Evolutionary conservation across 1,140 invertebrate genomes (phyloP).

Genomic region (Listronotus bonariensis): DNA sequence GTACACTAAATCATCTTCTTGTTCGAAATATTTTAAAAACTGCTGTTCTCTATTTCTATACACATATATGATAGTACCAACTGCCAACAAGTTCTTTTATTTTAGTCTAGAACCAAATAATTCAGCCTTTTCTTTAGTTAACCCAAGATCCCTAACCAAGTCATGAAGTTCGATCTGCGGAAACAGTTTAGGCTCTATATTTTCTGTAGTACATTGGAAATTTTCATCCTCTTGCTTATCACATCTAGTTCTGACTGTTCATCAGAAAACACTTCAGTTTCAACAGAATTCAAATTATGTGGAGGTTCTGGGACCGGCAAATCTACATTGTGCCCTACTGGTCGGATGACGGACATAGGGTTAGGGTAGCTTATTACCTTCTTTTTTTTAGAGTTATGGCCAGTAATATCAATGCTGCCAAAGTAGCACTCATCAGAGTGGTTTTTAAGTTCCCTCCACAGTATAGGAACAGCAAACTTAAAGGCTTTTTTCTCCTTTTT

Average conservation of each 20-base stretch:
- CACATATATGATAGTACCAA: not conserved
- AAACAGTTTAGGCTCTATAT: not conserved
- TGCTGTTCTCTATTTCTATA: not conserved
- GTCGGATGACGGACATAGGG: not conserved
- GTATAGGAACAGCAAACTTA: not conserved
- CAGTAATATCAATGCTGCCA: not conserved
- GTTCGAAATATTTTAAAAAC: not conserved
- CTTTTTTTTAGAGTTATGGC: not conserved
- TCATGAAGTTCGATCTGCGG: not conserved
- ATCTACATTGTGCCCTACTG: not conserved
- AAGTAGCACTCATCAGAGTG: not conserved
- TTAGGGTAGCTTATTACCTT: not conserved
- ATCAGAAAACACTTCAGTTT: not conserved
- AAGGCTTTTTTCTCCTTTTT: too few species aligned
- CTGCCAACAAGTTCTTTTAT: conserved; percentile 3
- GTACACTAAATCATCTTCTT: conserved; percentile 43
- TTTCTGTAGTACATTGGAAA: not conserved
- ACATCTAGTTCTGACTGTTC: not conserved
- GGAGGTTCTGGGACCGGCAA: not conserved
- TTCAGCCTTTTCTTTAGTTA: conserved; percentile 6
- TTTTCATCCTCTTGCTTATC: not conserved
- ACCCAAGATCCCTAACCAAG: conserved; percentile 6
- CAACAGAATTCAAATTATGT: not conserved
- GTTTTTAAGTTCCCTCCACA: not conserved
- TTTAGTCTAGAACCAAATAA: conserved; percentile 4